Conservation (phyloP, 2,888 invertebrate genomes). For the Apantesis nais region DNA sequence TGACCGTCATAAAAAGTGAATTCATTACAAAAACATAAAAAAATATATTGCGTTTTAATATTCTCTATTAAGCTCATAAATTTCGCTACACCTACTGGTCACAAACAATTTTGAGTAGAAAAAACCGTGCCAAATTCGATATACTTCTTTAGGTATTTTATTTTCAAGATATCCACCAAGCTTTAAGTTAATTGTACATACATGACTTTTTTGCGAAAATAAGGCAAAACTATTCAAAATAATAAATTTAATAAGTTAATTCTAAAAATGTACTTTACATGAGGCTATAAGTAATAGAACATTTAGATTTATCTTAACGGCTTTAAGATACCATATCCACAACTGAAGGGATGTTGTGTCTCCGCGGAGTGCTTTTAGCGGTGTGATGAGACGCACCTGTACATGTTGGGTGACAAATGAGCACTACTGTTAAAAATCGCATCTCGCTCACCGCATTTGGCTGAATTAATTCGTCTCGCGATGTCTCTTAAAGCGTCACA, state of each 20-base stretch:
- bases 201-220: not conserved
- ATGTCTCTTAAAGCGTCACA: conserved; percentile 78
- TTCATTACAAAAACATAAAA: not conserved
- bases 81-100: too few relatives aligned
- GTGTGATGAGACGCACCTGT: conserved; percentile 76
- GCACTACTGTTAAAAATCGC: conserved; percentile 81
- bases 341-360: conserved; percentile 9
- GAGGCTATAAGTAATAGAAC: not conserved
- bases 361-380: conserved; percentile 63
- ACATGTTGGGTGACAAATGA: conserved; percentile 76
- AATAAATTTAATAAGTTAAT: not conserved
- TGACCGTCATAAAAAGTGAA: not conserved
- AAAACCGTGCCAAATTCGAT: not conserved
- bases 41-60: not conserved
- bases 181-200: not conserved
- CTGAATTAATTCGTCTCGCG: conserved; percentile 84
- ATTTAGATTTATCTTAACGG: not conserved
- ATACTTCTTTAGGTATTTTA: not conserved
- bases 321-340: conserved; percentile 15
- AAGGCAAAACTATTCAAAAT: not conserved
- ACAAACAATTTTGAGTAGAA: not conserved
- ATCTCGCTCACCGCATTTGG: conserved; percentile 67
- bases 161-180: not conserved
- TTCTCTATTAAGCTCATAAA: too few relatives aligned
- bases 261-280: not conserved